These are phyloP conservation scores for Bombus haemorrhoidalis DNA, from an alignment of 1,140 invertebrate genomes.

Conservation along the genomic window DNA sequence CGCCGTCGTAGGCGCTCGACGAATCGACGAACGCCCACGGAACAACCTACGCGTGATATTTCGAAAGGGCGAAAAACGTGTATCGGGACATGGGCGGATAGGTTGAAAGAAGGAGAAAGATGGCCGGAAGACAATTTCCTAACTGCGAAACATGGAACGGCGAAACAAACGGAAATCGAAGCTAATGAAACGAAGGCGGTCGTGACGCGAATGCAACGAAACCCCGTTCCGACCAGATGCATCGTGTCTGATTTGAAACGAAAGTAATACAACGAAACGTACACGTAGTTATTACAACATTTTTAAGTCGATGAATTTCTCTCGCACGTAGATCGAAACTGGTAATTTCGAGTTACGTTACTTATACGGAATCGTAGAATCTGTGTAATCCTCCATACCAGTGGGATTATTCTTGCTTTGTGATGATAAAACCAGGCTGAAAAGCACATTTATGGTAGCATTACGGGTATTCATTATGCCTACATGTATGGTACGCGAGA, in stretches of 20 bases:
- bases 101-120: not conserved
- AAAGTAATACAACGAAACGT: too few species aligned
- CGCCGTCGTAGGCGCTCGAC: not conserved
- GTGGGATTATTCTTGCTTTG: too few species aligned
- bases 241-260: not conserved
- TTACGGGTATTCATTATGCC: too few species aligned
- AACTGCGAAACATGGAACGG: not conserved
- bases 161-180: not conserved
- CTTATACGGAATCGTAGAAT: too few species aligned
- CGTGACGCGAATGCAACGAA: not conserved
- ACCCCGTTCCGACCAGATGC: not conserved
- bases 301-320: not conserved
- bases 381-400: too few species aligned
- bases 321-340: too few species aligned
- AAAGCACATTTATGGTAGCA: too few species aligned
- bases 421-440: not conserved
- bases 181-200: conserved; percentile 12
- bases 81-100: not conserved
- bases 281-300: not conserved
- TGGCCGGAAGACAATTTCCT: not conserved
- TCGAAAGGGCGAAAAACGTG: not conserved
- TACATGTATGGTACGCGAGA: not conserved
- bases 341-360: too few species aligned
- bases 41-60: conserved; percentile 33
- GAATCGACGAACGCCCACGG: conserved; percentile 20